Conservation (phyloP, 2,888 invertebrate genomes). For the Eristalinus aeneus region DNA sequence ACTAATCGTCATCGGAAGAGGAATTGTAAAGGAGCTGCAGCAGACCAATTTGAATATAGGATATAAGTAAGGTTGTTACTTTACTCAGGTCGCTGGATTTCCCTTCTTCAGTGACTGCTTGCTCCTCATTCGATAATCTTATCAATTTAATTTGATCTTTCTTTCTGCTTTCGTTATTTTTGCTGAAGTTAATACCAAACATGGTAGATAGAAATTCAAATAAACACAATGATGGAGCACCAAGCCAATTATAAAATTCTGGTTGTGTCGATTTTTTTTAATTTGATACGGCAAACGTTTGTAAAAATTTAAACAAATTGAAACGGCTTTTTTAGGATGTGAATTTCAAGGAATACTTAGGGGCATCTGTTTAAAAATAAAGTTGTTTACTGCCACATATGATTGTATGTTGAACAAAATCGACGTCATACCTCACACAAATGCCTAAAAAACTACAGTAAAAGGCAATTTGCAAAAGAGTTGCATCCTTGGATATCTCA, state of each 20-base stretch:
- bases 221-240: not conserved
- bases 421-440: not conserved
- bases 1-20: slow-evolving; percentile 19
- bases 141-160: slow-evolving; percentile 45
- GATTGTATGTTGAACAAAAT: too few species aligned
- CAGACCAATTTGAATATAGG: slow-evolving; percentile 52
- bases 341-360: slow-evolving; percentile 27
- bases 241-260: not conserved
- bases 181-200: slow-evolving; percentile 53
- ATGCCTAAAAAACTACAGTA: not conserved
- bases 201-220: slow-evolving; percentile 26
- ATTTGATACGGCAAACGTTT: not conserved
- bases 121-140: slow-evolving; percentile 46
- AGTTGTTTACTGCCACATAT: not conserved
- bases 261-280: not conserved
- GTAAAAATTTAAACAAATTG: not conserved
- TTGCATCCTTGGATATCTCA: too few species aligned
- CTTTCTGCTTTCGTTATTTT: slow-evolving; percentile 28
- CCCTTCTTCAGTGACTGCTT: not conserved
- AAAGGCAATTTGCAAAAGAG: not conserved
- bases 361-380: not conserved
- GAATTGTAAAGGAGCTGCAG: slow-evolving; percentile 40
- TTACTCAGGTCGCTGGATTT: slow-evolving; percentile 7
- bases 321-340: slow-evolving; percentile 16
- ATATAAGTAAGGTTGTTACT: slow-evolving; percentile 46